Evolutionary conservation across 2,888 invertebrate species (phyloP), one percentile per base, ranked within the genome.

Genomic region (Anoplius nigerrimus): DNA sequence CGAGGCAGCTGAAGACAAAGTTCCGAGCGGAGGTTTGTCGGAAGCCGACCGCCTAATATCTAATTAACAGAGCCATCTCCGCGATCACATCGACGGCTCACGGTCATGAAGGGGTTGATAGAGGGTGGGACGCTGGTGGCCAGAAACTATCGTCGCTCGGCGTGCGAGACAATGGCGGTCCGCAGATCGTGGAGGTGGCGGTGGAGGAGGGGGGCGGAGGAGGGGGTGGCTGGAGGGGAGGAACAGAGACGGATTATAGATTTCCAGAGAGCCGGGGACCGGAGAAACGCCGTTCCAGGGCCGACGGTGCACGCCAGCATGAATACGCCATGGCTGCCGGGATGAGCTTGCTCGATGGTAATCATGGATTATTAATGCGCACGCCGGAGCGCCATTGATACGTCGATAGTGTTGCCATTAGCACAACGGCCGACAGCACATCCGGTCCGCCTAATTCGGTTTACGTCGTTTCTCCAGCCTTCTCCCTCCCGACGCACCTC

Each of bases 281-380:
- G 51, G 34, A 34, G 51, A 27, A 65, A 45, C 45, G 21, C 21
- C 22, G n/a, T 34, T 24, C 24, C 24, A 24, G 24, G 24, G 24
- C 3, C 24, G 34, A 13, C 34, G 8, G 34, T 6, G 34, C n/a
- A 58, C 16, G 22, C 48, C 22, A 16, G 45, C 57, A 65, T 63
- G 77, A 68, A 74, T 77, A 77, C 66, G 54, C 58, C 70, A 74
- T 75, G 69, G 55, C 51, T 60, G n/a, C 16, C 34, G 67, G 69
- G 62, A 52, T 69, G 60, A 64, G 72, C 68, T 69, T 66, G 74
- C 77, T 72, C 71, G 78, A 78, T 73, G 73, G 70, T 71, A 78
- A 81, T 74, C 78, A 77, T 77, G 76, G 79, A 81, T 79, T 81
- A 82, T 82, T 82, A 82, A 82, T 83, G 82, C 74, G 76, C 76